Evolutionary conservation across 2,888 invertebrate genomes (phyloP).

Genomic region (Drosophila mulleri): DNA sequence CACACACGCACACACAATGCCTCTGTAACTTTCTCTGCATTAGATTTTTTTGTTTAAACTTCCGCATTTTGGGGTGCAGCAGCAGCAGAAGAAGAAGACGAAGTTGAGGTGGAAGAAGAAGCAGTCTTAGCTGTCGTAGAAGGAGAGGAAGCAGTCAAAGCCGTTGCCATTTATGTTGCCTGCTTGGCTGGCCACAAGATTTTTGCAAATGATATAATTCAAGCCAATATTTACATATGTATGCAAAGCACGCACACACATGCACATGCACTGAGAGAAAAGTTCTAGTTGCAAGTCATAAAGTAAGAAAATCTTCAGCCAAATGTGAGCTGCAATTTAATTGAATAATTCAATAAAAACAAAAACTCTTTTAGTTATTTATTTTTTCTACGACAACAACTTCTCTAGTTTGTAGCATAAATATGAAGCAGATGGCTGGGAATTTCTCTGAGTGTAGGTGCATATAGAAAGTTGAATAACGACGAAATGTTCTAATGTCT

Average conservation of each 20-base stretch:
- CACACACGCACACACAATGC: constrained; percentile 17
- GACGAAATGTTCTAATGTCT: constrained; percentile 63
- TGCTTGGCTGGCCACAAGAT: constrained; percentile 77
- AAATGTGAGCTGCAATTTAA: too few species aligned
- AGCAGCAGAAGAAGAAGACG: constrained; percentile 25
- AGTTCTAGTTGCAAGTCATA: background rate
- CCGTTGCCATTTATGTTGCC: constrained; percentile 60
- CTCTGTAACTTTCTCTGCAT: constrained; percentile 19
- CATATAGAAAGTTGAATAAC: constrained; percentile 49
- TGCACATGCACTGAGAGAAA: constrained; percentile 5
- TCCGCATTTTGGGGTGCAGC: constrained; percentile 73
- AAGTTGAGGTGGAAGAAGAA: constrained; percentile 24
- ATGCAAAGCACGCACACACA: constrained; percentile 36
- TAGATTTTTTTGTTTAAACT: constrained; percentile 61
- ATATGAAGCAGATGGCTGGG: too few species aligned
- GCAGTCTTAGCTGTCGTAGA: constrained; percentile 5
- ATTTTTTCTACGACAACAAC: too few species aligned
- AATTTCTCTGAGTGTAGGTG: constrained; percentile 2
- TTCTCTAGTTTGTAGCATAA: too few species aligned
- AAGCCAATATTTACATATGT: constrained; percentile 76
- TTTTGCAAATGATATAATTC: constrained; percentile 75
- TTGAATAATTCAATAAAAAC: too few species aligned
- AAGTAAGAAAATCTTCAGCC: background rate
- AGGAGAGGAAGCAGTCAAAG: constrained; percentile 38
- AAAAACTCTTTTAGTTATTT: too few species aligned